Conservation (phyloP, 2,113 vertebrate species). For the Butorides virescens region DNA sequence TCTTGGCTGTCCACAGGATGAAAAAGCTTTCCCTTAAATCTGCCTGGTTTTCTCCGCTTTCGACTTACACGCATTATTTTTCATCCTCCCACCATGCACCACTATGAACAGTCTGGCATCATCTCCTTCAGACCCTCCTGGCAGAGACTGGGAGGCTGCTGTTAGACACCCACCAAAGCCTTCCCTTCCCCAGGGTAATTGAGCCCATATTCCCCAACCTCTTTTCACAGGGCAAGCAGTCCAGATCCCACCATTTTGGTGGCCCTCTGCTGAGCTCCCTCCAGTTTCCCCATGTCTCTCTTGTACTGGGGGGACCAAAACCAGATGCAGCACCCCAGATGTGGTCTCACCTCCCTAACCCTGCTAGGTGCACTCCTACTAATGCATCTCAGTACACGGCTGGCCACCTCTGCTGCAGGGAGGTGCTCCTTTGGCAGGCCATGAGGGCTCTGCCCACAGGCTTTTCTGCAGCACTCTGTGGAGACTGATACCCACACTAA, state of each 20-base stretch:
- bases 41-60: not conserved
- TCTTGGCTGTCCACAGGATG: not conserved
- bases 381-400: not conserved
- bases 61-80: accelerated
- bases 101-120: not conserved
- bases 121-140: not conserved
- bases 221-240: not conserved
- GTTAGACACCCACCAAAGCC: not conserved
- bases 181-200: not conserved
- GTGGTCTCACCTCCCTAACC: accelerated
- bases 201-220: not conserved
- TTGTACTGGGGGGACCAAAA: not conserved
- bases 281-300: not conserved
- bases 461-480: not conserved
- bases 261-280: not conserved
- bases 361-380: not conserved
- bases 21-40: not conserved
- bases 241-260: not conserved
- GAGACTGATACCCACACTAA: not conserved
- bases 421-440: not conserved
- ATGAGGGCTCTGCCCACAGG: not conserved
- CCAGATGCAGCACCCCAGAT: not conserved
- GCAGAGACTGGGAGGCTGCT: not conserved
- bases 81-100: accelerated
- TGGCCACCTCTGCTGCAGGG: not conserved